These are phyloP conservation scores for Malurus cyaneus DNA, from an alignment of 2,113 vertebrate species.

Conservation along the genomic window DNA sequence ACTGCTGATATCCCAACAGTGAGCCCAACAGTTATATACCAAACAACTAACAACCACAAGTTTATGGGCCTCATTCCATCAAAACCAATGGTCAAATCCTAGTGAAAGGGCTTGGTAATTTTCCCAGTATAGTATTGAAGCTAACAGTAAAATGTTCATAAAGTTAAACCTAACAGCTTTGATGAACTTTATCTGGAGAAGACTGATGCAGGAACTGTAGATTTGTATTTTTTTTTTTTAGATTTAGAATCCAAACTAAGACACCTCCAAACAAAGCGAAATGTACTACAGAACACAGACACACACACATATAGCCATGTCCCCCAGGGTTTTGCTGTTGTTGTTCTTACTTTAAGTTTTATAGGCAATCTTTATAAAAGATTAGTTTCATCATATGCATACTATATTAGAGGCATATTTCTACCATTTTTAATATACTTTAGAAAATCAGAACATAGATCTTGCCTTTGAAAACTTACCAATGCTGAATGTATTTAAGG, in stretches of 20 bases:
- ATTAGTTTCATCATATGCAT: constrained; percentile 14
- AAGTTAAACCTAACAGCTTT: background rate
- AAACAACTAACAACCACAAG: background rate
- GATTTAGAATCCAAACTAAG: background rate
- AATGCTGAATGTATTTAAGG: constrained; percentile 12
- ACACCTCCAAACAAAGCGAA: background rate
- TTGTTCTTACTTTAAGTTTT: background rate
- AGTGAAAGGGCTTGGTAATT: background rate
- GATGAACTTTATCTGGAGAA: background rate
- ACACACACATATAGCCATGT: background rate
- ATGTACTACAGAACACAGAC: background rate
- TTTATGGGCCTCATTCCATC: background rate
- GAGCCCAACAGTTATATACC: background rate
- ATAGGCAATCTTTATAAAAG: constrained; percentile 51
- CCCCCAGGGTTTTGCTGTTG: background rate
- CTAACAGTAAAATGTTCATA: background rate
- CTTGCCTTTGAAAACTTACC: constrained; percentile 20
- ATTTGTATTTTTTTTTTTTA: background rate
- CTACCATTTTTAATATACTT: constrained; percentile 8
- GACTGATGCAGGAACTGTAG: background rate
- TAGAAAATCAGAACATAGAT: background rate
- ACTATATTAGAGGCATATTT: constrained; percentile 22
- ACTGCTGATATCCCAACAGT: background rate
- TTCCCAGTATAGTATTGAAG: background rate
- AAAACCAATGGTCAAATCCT: background rate